These are phyloP conservation scores for Rhinichthys klamathensis DNA, from an alignment of 2,113 vertebrate species.

Conservation along the genomic window DNA sequence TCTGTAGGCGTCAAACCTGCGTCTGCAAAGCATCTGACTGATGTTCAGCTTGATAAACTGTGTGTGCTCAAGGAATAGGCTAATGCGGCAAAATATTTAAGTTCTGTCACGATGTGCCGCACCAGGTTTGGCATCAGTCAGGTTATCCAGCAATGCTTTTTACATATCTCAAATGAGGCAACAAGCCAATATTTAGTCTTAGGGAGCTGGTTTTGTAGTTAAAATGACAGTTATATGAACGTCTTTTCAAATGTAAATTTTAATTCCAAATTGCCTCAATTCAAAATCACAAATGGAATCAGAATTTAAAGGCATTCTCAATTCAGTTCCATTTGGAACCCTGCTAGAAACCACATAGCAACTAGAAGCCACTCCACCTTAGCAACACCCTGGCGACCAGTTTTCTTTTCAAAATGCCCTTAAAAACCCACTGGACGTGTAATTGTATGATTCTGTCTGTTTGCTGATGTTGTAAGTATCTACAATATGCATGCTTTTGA, in stretches of 20 bases:
- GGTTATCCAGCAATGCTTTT: not conserved
- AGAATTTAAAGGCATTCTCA: no score
- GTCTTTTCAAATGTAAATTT: no score
- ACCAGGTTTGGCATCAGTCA: not conserved
- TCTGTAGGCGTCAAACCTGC: not conserved
- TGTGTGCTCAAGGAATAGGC: not conserved
- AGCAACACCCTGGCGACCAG: no score
- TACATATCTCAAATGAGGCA: not conserved
- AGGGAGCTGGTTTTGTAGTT: no score
- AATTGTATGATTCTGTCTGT: not conserved
- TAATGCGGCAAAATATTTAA: not conserved
- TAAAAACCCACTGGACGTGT: not conserved
- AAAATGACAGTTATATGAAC: no score
- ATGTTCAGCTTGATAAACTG: not conserved
- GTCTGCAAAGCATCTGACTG: not conserved
- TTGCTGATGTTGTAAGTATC: not conserved
- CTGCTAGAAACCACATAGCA: no score
- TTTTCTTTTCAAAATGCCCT: not conserved
- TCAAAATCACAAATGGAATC: no score
- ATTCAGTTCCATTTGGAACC: no score
- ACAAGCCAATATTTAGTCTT: no score
- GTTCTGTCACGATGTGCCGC: not conserved
- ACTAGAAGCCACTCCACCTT: no score
- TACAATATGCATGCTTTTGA: not conserved
- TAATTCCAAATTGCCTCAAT: no score